Base-by-base conservation (phyloP, 2,888 invertebrate species). In the Palloptera scutellata region DNA sequence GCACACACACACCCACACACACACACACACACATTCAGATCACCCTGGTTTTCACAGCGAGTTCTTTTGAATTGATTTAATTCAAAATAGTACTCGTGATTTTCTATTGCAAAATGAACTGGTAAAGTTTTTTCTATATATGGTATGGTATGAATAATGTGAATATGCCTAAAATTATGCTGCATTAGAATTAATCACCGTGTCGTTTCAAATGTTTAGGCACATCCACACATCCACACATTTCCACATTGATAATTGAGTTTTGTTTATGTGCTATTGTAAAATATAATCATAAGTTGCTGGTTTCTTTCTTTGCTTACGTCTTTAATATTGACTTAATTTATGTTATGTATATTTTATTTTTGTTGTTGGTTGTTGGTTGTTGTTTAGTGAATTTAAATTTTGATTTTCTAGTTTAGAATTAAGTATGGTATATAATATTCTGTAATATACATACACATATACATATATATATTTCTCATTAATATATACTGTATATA, bases 21-120 rank as follows among this genome's bases (percentile, higher is more conserved):
- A 53, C 48, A 12, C 15, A 15, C 1, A 15, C 12, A 48, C 13
- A 55, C 61, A 55, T 54, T 55, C 51, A 61, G 65, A 66, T 70
- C 67, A 61, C 63, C 64, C 63, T 70, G 70, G 67, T 65, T 69
- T 48, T 45, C 11, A 48, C 60, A 61, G 64, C 41, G 42, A 30
- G 45, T 54, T 48, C 15, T 13, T 43, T 45, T 30, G 55, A 15
- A 13, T 15, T 40, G n/a, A 45, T 15, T 1, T 19, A 45, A 11
- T 30, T 30, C 30, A 30, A 30, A n/a, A 30, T 30, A 30, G 30
- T 4, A 30, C 59, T 51, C 64, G 51, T 51, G 30, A 30, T 30
- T 30, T 51, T 74, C 79, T 80, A 80, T 80, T 80, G 80, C 78
- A 78, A 65, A 80, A 79, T 79, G 74, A 80, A 78, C 76, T 79